A percentile compares a stretch with the other conserved stretches of the same genome.
phyloP scores from a whole-genome alignment of 2,888 invertebrate species.

The Biston stratarius region DNA sequence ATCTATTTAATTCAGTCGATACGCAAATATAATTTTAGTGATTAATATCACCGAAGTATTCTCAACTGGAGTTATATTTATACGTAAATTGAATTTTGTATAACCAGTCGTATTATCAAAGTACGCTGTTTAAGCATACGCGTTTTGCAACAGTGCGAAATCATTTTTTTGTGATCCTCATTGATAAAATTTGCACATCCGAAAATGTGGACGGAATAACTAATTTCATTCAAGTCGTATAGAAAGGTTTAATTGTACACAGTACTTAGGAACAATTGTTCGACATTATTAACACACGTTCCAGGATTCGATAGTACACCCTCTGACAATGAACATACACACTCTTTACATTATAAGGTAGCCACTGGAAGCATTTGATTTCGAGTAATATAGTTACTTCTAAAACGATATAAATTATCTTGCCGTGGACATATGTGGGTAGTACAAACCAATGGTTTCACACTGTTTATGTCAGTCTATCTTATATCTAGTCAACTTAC shows the following conservation, averaged over 20 bases:
- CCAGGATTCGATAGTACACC: conserved; percentile 24
- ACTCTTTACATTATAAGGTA: neutral
- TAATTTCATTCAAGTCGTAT: conserved; percentile 44
- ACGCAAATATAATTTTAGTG: conserved; percentile 73
- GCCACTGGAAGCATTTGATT: conserved; percentile 19
- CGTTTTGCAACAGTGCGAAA: conserved; percentile 68
- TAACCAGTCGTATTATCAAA: conserved; percentile 57
- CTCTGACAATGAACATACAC: conserved; percentile 13
- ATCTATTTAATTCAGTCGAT: conserved; percentile 83
- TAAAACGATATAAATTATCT: conserved; percentile 29
- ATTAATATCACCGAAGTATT: conserved; percentile 75
- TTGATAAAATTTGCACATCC: conserved; percentile 65
- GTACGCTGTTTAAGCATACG: conserved; percentile 43
- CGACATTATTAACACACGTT: conserved; percentile 7
- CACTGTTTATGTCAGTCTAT: conserved; percentile 78
- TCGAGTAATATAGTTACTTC: conserved; percentile 16
- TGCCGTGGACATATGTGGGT: conserved; percentile 28
- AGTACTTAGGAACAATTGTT: conserved; percentile 12
- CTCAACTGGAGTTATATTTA: conserved; percentile 62
- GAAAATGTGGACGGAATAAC: conserved; percentile 83
- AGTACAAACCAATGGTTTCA: conserved; percentile 66
- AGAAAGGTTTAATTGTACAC: conserved; percentile 21
- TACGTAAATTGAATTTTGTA: conserved; percentile 52
- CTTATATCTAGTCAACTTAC: conserved; percentile 51
- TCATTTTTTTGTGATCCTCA: conserved; percentile 55